Percentiles rank a stretch among this genome's conserved stretches.
phyloP scores from a whole-genome alignment of 2,888 invertebrate species.

The Camptogramma bilineatum region DNA sequence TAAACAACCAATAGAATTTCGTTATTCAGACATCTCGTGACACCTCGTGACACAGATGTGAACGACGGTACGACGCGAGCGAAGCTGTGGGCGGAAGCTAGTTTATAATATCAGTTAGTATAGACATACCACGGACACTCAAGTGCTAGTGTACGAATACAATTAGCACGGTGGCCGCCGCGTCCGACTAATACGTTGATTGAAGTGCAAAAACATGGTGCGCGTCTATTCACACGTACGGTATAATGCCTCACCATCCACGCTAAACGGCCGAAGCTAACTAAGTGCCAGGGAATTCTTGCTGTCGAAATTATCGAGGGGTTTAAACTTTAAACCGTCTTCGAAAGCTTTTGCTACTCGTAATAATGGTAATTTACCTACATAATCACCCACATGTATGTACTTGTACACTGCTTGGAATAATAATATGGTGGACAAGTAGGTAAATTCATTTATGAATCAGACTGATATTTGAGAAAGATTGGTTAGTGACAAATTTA shows the following conservation, averaged over 20 bases:
- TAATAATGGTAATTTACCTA: too few relatives aligned
- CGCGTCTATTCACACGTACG: slow-evolving; percentile 39
- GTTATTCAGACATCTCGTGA: too few relatives aligned
- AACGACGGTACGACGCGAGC: too few relatives aligned
- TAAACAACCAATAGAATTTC: too few relatives aligned
- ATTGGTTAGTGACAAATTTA: too few relatives aligned
- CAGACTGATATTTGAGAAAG: too few relatives aligned
- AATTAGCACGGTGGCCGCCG: slow-evolving; percentile 60
- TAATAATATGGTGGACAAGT: too few relatives aligned
- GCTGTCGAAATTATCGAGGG: not conserved
- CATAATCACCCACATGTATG: too few relatives aligned
- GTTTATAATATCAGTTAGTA: not conserved
- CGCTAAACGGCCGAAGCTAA: slow-evolving; percentile 33
- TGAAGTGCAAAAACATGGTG: slow-evolving; percentile 78
- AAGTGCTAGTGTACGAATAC: slow-evolving; percentile 31
- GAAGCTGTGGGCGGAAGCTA: too few relatives aligned
- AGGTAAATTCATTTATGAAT: too few relatives aligned
- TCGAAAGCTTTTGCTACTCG: not conserved
- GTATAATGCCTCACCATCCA: slow-evolving; percentile 14
- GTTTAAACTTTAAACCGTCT: slow-evolving; percentile 6
- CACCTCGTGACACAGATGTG: too few relatives aligned
- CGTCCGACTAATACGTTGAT: slow-evolving; percentile 77
- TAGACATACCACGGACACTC: slow-evolving; percentile 19
- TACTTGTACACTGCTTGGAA: too few relatives aligned
- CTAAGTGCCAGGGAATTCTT: slow-evolving; percentile 17